Evolutionary conservation across 2,797 vertebrate genomes (phyloP).

Genomic region (Coracias cyanogaster): DNA sequence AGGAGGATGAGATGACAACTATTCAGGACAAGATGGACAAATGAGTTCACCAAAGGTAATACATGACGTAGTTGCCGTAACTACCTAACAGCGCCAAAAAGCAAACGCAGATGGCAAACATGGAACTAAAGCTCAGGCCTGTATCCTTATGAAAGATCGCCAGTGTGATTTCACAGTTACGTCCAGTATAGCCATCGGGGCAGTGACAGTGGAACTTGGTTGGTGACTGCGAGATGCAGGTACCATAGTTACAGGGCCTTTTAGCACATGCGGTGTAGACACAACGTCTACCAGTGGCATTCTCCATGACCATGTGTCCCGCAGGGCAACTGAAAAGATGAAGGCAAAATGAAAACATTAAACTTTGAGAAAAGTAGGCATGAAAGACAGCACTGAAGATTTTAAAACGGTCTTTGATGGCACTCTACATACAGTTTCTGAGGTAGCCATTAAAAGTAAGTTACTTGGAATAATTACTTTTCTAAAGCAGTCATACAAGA

Average conservation of each 20-base stretch:
- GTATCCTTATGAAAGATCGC: constrained; percentile 87
- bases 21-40: not conserved
- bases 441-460: not conserved
- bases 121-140: constrained; percentile 90
- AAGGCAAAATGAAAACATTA: not conserved
- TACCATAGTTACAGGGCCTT: constrained; percentile 86
- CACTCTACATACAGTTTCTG: rapidly evolving
- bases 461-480: not conserved
- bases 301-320: constrained; percentile 86
- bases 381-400: not conserved
- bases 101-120: constrained; percentile 91
- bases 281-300: constrained; percentile 85
- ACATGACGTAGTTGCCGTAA: constrained; percentile 82
- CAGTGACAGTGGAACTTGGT: constrained; percentile 89
- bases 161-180: constrained; percentile 85
- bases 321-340: constrained; percentile 82
- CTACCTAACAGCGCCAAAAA: constrained; percentile 91
- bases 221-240: constrained; percentile 88
- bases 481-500: not conserved
- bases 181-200: constrained; percentile 86
- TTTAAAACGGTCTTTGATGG: not conserved
- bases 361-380: not conserved
- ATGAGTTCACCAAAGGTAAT: constrained; percentile 82
- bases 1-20: not conserved
- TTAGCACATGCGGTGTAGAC: constrained; percentile 86